Base-by-base conservation (phyloP, 2,113 vertebrate genomes). In the Pao palembangensis region DNA sequence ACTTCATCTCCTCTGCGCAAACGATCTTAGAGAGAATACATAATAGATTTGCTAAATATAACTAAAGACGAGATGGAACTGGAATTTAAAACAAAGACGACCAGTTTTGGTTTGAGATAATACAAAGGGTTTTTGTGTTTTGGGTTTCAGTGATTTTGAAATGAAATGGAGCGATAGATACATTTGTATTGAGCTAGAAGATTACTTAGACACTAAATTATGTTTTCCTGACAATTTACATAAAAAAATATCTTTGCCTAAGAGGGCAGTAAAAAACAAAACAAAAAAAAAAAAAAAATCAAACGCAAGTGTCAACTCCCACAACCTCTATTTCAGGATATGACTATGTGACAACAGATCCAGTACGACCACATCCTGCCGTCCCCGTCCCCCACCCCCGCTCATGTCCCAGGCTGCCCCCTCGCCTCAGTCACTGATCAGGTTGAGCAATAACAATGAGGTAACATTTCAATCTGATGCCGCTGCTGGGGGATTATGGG, bases 391-490 rank as follows among this genome's bases (percentile, higher is more conserved):
- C n/a, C n/a, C n/a, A n/a, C n/a, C 47, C 47, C 73, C 34, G 2
- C 47, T 11, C 0, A 19, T 61, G 64, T 71, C 69, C 62, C 58
- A 16, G 38, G 61, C 60, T 56, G 60, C 66, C 61, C 23, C 51
- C 62, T 58, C 57, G 48, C 64, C 58, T 66, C n/a, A 20, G 68
- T 80, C 67, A 49, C 69, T 15, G 10, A 67, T 71, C 61, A 56
- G 54, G 52, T 69, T 60, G 71, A 76, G 83, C 82, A 71, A 66
- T 64, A 79, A 86, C 89, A 89, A 89, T 89, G 81, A 89, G 81
- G 81, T 87, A 82, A 80, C 80, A 79, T 88, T 90, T 90, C 85
- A 88, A 58, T 84, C 54, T 76, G 84, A 84, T 81, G 70, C 73
- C 71, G 83, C 80, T 75, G 75, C 72, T 52, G 23, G 54, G 76